Base-by-base conservation (phyloP, 64 coral and sea anemone species). In the Acropora tenuis region DNA sequence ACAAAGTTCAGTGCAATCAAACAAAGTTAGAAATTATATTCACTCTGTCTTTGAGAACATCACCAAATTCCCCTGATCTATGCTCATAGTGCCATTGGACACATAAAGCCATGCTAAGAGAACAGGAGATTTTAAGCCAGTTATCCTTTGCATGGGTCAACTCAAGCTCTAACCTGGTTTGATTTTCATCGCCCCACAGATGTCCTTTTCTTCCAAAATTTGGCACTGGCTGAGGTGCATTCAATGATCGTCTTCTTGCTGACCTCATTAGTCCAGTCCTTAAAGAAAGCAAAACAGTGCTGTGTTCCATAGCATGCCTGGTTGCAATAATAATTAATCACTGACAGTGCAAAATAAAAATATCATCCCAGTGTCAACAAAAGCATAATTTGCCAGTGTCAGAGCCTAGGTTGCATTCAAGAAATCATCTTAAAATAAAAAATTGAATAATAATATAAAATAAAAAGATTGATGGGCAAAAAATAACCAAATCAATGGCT, bases 171-270 rank as follows among this genome's bases (percentile, higher is more conserved):
- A 80, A 90, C 88, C 88, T 90, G 63, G 58, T 18, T 13, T 90
- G 61, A 49, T 43, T 80, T 55, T 72, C 88, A 58, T 55, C 17
- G 67, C 41, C 88, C 57, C 60, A 90, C 20, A 90, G 41, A 50
- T 81, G 88, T 71, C 88, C 88, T 90, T 90, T 90, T 17, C 88
- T 80, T 43, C 88, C 88, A 90, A 90, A 90, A 47, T 72, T 80
- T 6, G 65, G 45, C 11, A 90, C 59, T 53, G 88, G 88, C 16
- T 71, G 76, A 66, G 88, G 88, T 11, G 88, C 60, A 68, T 90
- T 90, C 11, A 90, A 19, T 50, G 82, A 85, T 85, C 82, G 44
- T 12, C 13, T 48, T 19, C 82, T 83, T 63, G 58, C 10, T 30
- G 30, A 30, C 41, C 30, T 82, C 1, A 1, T 48, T 9, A 10